phyloP scores from a whole-genome alignment of 35 echinoderm and acorn worm species.

The Ptychodera flava region DNA sequence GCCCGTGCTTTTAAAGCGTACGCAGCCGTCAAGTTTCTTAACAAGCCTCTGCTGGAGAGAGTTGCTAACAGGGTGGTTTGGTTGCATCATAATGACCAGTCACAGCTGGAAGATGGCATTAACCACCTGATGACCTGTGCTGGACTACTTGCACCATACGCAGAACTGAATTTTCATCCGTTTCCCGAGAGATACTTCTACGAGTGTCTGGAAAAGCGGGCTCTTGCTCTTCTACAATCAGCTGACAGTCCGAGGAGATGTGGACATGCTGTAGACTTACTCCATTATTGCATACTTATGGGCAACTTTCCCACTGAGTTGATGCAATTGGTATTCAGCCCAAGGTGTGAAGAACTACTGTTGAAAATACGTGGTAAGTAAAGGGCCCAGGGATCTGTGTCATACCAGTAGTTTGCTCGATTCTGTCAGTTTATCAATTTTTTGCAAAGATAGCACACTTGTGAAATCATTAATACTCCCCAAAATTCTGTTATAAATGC shows the following conservation, averaged over 20 bases:
- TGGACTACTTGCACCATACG: neutral
- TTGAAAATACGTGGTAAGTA: too few relatives aligned
- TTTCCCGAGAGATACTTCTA: neutral
- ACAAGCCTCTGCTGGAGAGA: neutral
- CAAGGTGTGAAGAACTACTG: neutral
- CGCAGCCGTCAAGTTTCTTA: neutral
- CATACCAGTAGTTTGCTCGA: too few relatives aligned
- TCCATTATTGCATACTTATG: neutral
- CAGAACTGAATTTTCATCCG: neutral
- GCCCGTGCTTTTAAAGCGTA: neutral
- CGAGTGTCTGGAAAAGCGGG: neutral
- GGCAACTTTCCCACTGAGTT: neutral
- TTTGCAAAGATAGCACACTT: too few relatives aligned
- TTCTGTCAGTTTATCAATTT: too few relatives aligned
- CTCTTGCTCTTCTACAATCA: neutral
- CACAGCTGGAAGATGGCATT: neutral
- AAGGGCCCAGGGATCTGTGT: too few relatives aligned
- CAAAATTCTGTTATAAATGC: too few relatives aligned
- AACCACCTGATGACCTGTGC: neutral
- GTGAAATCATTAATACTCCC: too few relatives aligned
- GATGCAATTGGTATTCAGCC: neutral
- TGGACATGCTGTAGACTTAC: neutral
- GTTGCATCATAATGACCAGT: neutral
- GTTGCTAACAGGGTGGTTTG: neutral
- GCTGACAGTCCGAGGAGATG: neutral